Conservation (phyloP, 2,888 invertebrate species). For the Calliopum simillimum region DNA sequence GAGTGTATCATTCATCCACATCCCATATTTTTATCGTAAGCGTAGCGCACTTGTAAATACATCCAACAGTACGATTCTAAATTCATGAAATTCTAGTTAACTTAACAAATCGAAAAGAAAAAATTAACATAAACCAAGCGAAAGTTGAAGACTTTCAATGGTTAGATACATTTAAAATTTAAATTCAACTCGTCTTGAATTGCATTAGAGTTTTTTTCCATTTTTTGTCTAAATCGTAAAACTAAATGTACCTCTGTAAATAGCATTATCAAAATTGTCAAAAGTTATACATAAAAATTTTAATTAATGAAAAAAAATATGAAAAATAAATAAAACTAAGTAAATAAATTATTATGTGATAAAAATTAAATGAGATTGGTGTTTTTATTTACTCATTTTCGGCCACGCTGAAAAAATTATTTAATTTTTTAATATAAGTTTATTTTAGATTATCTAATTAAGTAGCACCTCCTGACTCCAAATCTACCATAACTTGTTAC, state of each 20-base stretch:
- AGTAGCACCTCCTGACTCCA: too few species aligned
- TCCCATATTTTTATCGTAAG: too few species aligned
- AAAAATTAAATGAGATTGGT: not conserved
- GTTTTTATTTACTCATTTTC: too few species aligned
- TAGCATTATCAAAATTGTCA: conserved; percentile 17
- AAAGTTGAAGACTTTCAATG: too few species aligned
- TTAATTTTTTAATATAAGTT: too few species aligned
- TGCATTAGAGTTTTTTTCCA: not conserved
- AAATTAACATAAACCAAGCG: too few species aligned
- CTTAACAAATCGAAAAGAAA: not conserved
- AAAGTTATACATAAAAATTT: conserved; percentile 10
- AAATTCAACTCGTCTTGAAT: not conserved
- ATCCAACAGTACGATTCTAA: conserved; percentile 4
- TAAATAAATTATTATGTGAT: conserved; percentile 35
- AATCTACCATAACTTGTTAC: too few species aligned
- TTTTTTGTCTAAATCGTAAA: not conserved
- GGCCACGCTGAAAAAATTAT: too few species aligned
- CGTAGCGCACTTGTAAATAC: too few species aligned
- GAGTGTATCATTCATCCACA: too few species aligned
- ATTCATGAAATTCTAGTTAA: not conserved
- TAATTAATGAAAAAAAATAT: not conserved
- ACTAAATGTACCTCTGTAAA: conserved; percentile 35
- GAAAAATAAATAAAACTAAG: conserved; percentile 14
- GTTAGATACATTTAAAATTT: not conserved
- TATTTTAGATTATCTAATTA: too few species aligned